Evolutionary conservation across 2,888 invertebrate genomes (phyloP).

Genomic region (Pseudococcus viburni): DNA sequence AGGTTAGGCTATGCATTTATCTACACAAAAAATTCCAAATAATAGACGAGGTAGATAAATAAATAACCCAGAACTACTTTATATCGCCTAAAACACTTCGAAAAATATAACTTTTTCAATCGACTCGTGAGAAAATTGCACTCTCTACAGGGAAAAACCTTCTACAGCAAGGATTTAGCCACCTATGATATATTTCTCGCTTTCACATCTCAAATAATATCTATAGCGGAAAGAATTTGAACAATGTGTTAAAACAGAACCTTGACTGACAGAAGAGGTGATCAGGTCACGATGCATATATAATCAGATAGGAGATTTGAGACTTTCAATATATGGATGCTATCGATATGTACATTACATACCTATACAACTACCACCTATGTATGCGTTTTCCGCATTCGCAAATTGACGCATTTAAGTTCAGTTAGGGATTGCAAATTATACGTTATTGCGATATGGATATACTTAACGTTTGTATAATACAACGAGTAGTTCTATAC

Average conservation of each 20-base stretch:
- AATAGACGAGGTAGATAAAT: too few relatives aligned
- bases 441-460: slow-evolving; percentile 16
- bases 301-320: slow-evolving; percentile 38
- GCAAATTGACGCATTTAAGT: slow-evolving; percentile 43
- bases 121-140: background rate
- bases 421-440: slow-evolving; percentile 33
- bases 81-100: background rate
- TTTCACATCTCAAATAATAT: background rate
- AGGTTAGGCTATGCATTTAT: too few relatives aligned
- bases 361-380: background rate
- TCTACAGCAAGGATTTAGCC: background rate
- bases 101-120: background rate
- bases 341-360: background rate
- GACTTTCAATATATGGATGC: slow-evolving; percentile 49
- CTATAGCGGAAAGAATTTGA: slow-evolving; percentile 48
- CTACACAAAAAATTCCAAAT: too few relatives aligned
- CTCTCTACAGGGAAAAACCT: slow-evolving; percentile 15
- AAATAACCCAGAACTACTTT: background rate
- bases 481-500: background rate
- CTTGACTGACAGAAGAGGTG: slow-evolving; percentile 56
- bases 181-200: slow-evolving; percentile 11
- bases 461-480: background rate
- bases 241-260: slow-evolving; percentile 48
- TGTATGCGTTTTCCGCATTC: slow-evolving; percentile 38
- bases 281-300: slow-evolving; percentile 55